Evolutionary conservation across 1,140 invertebrate genomes (phyloP).

Genomic region (Diorhabda sublineata): DNA sequence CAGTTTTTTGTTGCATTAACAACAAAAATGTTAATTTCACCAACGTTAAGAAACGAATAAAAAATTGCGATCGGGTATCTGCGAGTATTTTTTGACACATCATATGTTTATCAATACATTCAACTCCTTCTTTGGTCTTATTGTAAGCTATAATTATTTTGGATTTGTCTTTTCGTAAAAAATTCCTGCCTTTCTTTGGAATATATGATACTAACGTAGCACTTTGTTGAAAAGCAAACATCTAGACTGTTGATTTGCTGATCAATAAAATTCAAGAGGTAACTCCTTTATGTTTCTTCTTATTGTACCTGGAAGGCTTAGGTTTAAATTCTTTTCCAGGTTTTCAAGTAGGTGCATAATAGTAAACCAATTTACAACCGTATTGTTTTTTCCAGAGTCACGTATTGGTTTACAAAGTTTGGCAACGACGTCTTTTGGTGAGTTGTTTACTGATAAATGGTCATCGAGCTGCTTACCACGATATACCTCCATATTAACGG

Average conservation of each 20-base stretch:
- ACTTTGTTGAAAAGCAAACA: too few species aligned
- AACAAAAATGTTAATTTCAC: background rate
- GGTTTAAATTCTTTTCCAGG: background rate
- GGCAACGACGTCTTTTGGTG: background rate
- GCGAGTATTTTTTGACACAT: background rate
- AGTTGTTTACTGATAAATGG: conserved; percentile 9
- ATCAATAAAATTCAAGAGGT: too few species aligned
- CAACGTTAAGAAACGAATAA: too few species aligned
- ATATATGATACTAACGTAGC: too few species aligned
- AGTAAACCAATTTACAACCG: conserved; percentile 11
- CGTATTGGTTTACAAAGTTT: background rate
- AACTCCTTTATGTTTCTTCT: too few species aligned
- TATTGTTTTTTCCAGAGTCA: background rate
- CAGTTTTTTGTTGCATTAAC: background rate
- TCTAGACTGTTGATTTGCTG: too few species aligned
- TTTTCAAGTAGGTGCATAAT: background rate
- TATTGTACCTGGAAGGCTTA: too few species aligned
- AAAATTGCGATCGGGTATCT: background rate
- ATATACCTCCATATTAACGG: background rate
- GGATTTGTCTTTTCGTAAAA: too few species aligned
- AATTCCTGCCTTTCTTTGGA: too few species aligned
- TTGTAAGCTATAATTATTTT: too few species aligned
- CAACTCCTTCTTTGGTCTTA: background rate
- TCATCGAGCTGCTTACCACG: conserved; percentile 8
- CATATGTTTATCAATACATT: background rate